A percentile compares a stretch with the other conserved stretches of the same genome.
These are phyloP conservation scores for Pachyseris speciosa DNA, from an alignment of 64 coral and sea anemone genomes.

Conservation along the genomic window DNA sequence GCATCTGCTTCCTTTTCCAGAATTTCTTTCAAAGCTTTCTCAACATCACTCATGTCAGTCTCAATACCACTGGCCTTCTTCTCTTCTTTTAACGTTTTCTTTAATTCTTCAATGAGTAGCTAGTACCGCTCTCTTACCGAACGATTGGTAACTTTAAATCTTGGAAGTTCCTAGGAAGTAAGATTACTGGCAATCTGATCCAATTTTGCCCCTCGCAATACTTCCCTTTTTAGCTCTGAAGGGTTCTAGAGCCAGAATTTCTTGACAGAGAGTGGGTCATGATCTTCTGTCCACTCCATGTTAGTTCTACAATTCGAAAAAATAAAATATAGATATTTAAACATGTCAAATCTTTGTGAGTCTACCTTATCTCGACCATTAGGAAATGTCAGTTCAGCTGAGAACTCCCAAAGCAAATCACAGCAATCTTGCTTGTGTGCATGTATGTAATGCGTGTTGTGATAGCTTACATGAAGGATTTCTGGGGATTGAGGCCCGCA, in stretches of 20 bases:
- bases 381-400: no score
- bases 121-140: background rate
- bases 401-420: no score
- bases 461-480: no score
- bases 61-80: background rate
- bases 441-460: no score
- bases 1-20: background rate
- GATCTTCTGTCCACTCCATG: background rate
- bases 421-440: no score
- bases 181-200: conserved; percentile 40
- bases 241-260: background rate
- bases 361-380: no score
- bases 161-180: conserved; percentile 1
- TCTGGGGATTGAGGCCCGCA: no score
- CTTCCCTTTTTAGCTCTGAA: background rate
- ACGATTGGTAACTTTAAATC: conserved; percentile 7
- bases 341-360: no score
- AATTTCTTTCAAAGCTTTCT: conserved; percentile 4
- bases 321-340: no score
- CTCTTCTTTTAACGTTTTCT: background rate
- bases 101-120: background rate
- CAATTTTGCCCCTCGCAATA: conserved; percentile 14
- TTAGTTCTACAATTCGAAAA: background rate
- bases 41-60: background rate
- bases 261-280: background rate